These are phyloP conservation scores for Equus przewalskii DNA, from an alignment of 2,113 vertebrate species.

Conservation along the genomic window DNA sequence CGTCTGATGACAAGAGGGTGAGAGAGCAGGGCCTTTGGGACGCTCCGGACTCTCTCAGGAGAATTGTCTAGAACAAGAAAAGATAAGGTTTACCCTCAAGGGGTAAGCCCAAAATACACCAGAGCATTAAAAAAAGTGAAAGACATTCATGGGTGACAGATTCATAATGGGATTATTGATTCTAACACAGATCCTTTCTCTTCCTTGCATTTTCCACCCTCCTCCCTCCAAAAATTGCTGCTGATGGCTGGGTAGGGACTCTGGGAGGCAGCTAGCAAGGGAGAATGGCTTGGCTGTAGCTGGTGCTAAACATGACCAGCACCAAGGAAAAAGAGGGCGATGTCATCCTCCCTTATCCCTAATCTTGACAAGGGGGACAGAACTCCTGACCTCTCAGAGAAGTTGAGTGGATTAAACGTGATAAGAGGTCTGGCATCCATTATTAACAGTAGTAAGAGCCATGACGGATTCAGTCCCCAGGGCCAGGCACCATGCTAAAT, in stretches of 20 bases:
- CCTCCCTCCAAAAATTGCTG: constrained; percentile 4
- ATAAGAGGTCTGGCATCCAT: background rate
- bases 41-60: background rate
- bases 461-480: background rate
- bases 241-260: background rate
- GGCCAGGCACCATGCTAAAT: background rate
- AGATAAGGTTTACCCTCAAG: background rate
- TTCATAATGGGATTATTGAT: constrained; percentile 71
- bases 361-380: background rate
- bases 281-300: background rate
- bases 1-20: background rate
- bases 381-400: background rate
- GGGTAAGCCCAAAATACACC: background rate
- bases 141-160: constrained; percentile 61
- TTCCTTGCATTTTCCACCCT: background rate
- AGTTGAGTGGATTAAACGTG: background rate
- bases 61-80: background rate
- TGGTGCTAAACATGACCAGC: background rate
- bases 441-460: background rate
- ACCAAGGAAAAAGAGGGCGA: background rate
- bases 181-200: constrained; percentile 55
- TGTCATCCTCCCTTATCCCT: background rate
- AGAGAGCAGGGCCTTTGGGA: background rate
- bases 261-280: background rate
- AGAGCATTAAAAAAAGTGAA: constrained; percentile 8